Conservation (phyloP, 2,113 vertebrate species). For the Pseudolaguvia tuberculata region DNA sequence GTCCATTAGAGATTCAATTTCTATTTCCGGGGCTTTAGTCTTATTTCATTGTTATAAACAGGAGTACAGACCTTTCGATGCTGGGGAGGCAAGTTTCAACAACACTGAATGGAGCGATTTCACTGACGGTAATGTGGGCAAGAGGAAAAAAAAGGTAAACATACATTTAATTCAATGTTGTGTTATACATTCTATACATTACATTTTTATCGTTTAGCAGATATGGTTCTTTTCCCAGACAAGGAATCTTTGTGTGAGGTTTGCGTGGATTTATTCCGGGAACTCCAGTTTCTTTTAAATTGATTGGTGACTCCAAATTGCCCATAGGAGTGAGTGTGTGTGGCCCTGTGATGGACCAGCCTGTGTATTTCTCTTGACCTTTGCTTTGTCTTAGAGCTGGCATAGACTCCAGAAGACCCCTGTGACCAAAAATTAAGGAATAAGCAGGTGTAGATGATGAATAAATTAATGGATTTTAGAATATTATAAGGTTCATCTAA, state of each 20-base stretch:
- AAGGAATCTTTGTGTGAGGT: no score
- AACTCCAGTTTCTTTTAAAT: no score
- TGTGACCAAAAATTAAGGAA: no score
- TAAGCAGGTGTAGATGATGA: background rate
- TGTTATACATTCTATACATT: background rate
- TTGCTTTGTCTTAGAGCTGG: no score
- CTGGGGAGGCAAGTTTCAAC: constrained; percentile 54
- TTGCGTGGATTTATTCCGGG: no score
- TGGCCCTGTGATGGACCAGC: no score
- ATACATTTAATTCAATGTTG: background rate
- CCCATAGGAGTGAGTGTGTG: no score
- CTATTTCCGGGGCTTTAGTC: background rate
- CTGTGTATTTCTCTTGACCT: no score
- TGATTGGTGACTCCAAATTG: no score
- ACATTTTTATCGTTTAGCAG: no score
- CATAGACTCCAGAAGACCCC: no score
- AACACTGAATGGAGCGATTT: constrained; percentile 57
- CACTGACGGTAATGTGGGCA: constrained; percentile 48
- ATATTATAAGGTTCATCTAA: background rate
- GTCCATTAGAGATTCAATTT: background rate
- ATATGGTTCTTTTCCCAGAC: no score
- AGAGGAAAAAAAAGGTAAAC: constrained; percentile 54
- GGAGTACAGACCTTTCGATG: constrained; percentile 53
- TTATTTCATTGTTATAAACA: constrained; percentile 15
- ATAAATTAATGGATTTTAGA: background rate